Evolutionary conservation across 2,113 vertebrate genomes (phyloP).

Genomic region (Osmerus eperlanus): DNA sequence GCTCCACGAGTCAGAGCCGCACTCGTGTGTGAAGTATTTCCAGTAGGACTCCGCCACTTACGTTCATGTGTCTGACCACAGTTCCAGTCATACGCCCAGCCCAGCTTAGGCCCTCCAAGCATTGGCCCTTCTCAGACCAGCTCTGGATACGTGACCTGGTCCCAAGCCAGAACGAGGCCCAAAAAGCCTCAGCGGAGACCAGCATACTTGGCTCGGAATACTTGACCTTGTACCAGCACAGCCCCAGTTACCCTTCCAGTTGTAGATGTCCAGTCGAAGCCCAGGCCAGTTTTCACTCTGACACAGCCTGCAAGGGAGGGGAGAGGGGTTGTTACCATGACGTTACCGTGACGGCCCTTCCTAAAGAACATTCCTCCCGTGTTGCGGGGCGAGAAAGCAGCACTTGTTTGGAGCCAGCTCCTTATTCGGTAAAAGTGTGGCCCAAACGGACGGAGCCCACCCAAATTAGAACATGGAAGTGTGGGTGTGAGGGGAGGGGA

Average conservation of each 20-base stretch:
- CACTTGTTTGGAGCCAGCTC: conserved; percentile 45
- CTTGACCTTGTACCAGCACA: not conserved
- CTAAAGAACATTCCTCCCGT: conserved; percentile 56
- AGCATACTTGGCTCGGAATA: not conserved
- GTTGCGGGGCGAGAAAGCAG: conserved; percentile 42
- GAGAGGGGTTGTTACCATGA: conserved; percentile 36
- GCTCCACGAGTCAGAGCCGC: conserved; percentile 60
- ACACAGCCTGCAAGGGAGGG: conserved; percentile 30
- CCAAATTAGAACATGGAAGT: conserved; percentile 63
- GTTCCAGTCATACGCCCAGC: not conserved
- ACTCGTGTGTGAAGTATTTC: conserved; percentile 45
- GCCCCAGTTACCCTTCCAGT: not conserved
- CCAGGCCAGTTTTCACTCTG: conserved; percentile 17
- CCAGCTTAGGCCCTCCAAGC: not conserved
- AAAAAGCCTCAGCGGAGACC: no score
- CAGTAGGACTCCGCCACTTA: conserved; percentile 20
- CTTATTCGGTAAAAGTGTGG: conserved; percentile 71
- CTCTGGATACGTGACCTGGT: no score
- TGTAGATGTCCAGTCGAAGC: not conserved
- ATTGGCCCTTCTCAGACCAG: no score
- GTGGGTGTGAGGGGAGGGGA: conserved; percentile 22
- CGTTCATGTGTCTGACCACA: conserved; percentile 21
- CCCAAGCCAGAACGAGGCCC: no score
- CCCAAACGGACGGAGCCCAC: conserved; percentile 57
- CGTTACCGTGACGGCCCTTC: conserved; percentile 43